Evolutionary conservation across 2,113 vertebrate genomes (phyloP).

Genomic region (Smithornis capensis): DNA sequence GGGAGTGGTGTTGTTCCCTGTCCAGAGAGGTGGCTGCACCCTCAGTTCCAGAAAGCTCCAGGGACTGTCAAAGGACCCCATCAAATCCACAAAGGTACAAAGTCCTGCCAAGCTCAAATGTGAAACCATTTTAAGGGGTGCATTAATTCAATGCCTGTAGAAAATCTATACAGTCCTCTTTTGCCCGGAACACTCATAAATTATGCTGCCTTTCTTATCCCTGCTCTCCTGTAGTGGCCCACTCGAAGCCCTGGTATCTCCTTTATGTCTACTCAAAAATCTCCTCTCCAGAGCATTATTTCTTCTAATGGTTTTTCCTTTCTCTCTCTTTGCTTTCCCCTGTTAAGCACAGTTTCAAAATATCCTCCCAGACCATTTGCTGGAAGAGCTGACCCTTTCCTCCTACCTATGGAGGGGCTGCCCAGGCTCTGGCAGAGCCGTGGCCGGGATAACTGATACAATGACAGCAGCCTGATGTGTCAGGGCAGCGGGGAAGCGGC

Average conservation of each 20-base stretch:
- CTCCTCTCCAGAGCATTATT: conserved; percentile 66
- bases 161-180: conserved; percentile 70
- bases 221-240: conserved; percentile 31
- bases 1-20: rapidly evolving
- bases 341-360: conserved; percentile 78
- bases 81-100: neutral
- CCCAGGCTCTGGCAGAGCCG: conserved; percentile 69
- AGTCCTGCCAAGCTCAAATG: conserved; percentile 62
- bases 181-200: conserved; percentile 73
- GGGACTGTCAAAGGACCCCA: conserved; percentile 3
- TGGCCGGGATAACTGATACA: conserved; percentile 80
- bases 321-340: conserved; percentile 73
- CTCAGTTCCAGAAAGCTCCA: neutral
- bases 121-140: conserved; percentile 61
- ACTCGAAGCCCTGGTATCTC: conserved; percentile 58
- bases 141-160: conserved; percentile 68
- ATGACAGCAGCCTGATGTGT: conserved; percentile 85
- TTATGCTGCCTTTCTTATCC: conserved; percentile 58
- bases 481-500: conserved; percentile 70
- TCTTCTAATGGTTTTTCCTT: conserved; percentile 64
- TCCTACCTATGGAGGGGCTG: conserved; percentile 68
- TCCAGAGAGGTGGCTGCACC: neutral
- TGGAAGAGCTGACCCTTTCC: conserved; percentile 65
- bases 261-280: conserved; percentile 66
- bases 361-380: conserved; percentile 76